Percentiles rank a stretch among this genome's conserved stretches.
Conservation (phyloP, 2,797 vertebrate genomes). For the Epinephelus coioides region DNA sequence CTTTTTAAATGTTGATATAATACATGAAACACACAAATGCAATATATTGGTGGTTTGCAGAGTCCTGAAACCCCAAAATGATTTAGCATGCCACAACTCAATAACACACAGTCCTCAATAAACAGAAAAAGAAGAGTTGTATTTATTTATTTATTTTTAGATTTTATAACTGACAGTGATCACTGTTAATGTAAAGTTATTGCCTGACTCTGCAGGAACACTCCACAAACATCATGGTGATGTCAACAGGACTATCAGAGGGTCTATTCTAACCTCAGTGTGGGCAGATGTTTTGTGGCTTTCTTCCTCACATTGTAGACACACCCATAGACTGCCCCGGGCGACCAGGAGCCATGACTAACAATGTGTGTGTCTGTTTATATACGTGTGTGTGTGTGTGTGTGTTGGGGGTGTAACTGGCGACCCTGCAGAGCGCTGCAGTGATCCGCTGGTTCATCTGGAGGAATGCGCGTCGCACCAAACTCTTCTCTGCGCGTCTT, state of each 20-base stretch:
- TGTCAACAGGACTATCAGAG: neutral
- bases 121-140: neutral
- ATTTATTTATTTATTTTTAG: neutral
- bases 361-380: constrained; percentile 24
- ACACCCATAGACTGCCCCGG: constrained; percentile 63
- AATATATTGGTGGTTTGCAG: too few relatives aligned
- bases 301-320: constrained; percentile 52
- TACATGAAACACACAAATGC: too few relatives aligned
- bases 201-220: neutral
- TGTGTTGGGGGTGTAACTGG: constrained; percentile 19
- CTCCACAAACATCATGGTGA: too few relatives aligned
- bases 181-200: neutral
- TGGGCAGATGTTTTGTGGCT: constrained; percentile 70
- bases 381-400: constrained; percentile 23
- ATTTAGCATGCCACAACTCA: too few relatives aligned
- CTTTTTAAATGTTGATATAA: too few relatives aligned
- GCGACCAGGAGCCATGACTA: constrained; percentile 43
- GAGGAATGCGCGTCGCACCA: constrained; percentile 30
- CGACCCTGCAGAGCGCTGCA: constrained; percentile 3
- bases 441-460: constrained; percentile 36
- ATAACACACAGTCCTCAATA: too few relatives aligned
- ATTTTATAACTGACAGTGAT: neutral
- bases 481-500: neutral
- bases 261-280: neutral
- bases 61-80: too few relatives aligned